Base-by-base conservation (phyloP, 1,140 invertebrate genomes). In the Pomacea maculata region DNA sequence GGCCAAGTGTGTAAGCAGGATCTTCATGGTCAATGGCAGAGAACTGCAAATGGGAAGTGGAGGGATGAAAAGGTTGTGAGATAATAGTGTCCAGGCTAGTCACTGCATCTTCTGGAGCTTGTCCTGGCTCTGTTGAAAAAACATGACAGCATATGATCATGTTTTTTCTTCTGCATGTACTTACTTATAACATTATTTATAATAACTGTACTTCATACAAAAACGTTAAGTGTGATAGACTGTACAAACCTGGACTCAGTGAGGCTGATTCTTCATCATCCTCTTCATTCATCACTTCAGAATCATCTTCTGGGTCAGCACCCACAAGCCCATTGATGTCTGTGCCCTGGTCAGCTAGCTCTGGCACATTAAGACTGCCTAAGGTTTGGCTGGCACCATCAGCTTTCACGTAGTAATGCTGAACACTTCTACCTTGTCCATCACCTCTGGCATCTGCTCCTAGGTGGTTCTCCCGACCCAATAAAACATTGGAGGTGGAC, bases 351-450 rank as follows among this genome's bases (percentile, higher is more conserved):
- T 85, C 86, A 72, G 74, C 70, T 25, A 68, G 79, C 61, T 79
- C 79, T 34, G 83, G 83, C 15, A 76, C 61, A 34, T 77, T 82
- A 72, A 85, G 82, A n/a, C 80, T 74, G 10, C 83, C 83, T 14
- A 61, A 61, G 12, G 83, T 85, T 68, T 85, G 83, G 68, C 83
- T 85, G 19, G 83, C 83, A 25, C 78, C 68, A 72, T 85, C 83
- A n/a, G 79, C n/a, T 1, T 45, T 75, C 15, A 25, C n/a, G n/a
- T 55, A 64, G 9, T 64, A 7, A 17, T 9, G 52, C 21, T 34
- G 55, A 34, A 52, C n/a, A 57, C 15, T 64, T 29, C 29, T 11
- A 61, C 61, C 5, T 12, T n/a, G 29, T 25, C 19, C 11, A 19
- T 12, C 25, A 21, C 12, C 17, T 6, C 7, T 15, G 17, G n/a